Conservation (phyloP, 2,888 invertebrate genomes). For the Arrhopalites spinosus region DNA sequence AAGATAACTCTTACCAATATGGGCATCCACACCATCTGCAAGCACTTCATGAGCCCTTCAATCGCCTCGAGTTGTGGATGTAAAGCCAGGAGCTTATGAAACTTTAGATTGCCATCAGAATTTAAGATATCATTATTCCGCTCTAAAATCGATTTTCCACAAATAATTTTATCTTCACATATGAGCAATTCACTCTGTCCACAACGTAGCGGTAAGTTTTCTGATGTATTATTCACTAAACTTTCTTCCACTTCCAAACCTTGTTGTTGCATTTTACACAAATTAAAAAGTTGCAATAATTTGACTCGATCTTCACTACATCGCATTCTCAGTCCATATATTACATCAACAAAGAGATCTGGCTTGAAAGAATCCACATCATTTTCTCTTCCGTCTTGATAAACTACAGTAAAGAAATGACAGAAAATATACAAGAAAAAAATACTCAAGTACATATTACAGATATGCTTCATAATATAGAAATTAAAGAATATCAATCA, state of each 20-base stretch:
- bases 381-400: slow-evolving; percentile 16
- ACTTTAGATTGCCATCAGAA: slow-evolving; percentile 1
- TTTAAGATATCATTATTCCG: slow-evolving; percentile 25
- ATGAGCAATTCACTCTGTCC: slow-evolving; percentile 47
- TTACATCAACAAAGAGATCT: slow-evolving; percentile 72
- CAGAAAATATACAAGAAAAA: too few relatives aligned
- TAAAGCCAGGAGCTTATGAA: slow-evolving; percentile 62
- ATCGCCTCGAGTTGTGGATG: slow-evolving; percentile 69
- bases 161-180: slow-evolving; percentile 37
- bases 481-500: too few relatives aligned
- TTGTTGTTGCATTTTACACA: neutral
- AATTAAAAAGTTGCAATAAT: slow-evolving; percentile 61
- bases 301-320: slow-evolving; percentile 74
- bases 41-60: slow-evolving; percentile 81
- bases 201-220: slow-evolving; percentile 36
- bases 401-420: too few relatives aligned
- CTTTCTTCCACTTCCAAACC: too few relatives aligned
- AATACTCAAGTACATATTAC: too few relatives aligned
- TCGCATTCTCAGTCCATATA: slow-evolving; percentile 88
- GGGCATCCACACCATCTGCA: slow-evolving; percentile 90
- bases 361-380: slow-evolving; percentile 61
- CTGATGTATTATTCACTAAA: too few relatives aligned
- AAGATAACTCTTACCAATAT: slow-evolving; percentile 70
- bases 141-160: slow-evolving; percentile 43
- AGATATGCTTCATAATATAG: too few relatives aligned